Base-by-base conservation (phyloP, 2,888 invertebrate species). In the Drosophila trichaetosa region DNA sequence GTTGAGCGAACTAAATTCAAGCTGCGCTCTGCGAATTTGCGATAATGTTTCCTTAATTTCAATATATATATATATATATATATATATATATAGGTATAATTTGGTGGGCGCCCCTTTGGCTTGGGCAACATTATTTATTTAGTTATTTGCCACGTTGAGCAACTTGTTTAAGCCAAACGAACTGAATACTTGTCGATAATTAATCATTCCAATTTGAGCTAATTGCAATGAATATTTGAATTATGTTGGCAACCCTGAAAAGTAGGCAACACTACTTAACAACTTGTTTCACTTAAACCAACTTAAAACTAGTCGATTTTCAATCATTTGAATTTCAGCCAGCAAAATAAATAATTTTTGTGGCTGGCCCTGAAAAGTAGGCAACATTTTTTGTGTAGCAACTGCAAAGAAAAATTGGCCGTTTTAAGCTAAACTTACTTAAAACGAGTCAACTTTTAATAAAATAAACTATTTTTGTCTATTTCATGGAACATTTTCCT, bases 311-410 rank as follows among this genome's bases (percentile, higher is more conserved):
- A 2, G 46, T 24, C 7, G 8, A 46, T 24, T 46, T 46, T 46
- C 16, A 16, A 16, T 7, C 1, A 8, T 21, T 46, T 21, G 1
- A 4, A 46, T 13, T 7, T 46, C 21, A 46, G 13, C 7, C 7
- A 1, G 2, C 46, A 0, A 13, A 16, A 21, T 21, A 6, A 10
- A 13, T 13, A 0, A 13, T 27, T 48, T 48, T 34, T 38, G 27
- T 3, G 18, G 1, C 16, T 0, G 2, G 2, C 40, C 51, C 29
- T 21, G 4, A 33, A 53, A 78, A 67, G 57, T 61, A 68, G 60
- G 60, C 74, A 61, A 61, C 40, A 42, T 8, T 33, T 11, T 64
- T 51, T 48, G 21, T 52, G 13, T 4, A 24, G 36, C 63, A 78
- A 52, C 66, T 66, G 62, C 51, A 21, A 1, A 7, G 2, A 7